Conservation (phyloP, 2,797 vertebrate genomes). For the Neopelma chrysocephalum region DNA sequence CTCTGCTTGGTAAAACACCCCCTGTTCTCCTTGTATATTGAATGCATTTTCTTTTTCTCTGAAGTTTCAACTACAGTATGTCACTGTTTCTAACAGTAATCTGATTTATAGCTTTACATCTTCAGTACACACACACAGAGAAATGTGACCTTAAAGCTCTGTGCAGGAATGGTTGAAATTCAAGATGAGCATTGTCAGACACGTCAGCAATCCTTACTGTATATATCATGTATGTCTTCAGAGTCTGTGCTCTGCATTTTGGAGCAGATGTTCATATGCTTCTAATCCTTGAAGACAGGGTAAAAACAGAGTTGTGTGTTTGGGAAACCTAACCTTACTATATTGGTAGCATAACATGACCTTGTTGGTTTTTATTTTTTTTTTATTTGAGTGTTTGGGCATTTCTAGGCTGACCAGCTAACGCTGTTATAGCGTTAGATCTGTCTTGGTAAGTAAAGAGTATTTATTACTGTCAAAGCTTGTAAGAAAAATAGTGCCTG, state of each 20-base stretch:
- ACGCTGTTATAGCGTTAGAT: neutral
- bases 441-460: neutral
- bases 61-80: neutral
- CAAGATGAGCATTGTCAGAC: neutral
- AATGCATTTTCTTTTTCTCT: neutral
- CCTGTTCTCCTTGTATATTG: neutral
- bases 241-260: neutral
- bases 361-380: neutral
- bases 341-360: fast-evolving
- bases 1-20: neutral
- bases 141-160: neutral
- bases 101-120: neutral
- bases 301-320: neutral
- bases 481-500: neutral
- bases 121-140: neutral
- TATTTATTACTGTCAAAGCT: neutral
- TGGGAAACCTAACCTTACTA: neutral
- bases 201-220: neutral
- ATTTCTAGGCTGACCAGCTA: neutral
- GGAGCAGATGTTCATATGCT: neutral
- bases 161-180: neutral
- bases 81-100: neutral
- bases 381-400: neutral
- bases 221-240: fast-evolving
- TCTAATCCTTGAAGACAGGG: neutral